Percentiles rank a stretch among this genome's conserved stretches.
phyloP scores from a whole-genome alignment of 2,113 vertebrate genomes.

The Suncus etruscus region DNA sequence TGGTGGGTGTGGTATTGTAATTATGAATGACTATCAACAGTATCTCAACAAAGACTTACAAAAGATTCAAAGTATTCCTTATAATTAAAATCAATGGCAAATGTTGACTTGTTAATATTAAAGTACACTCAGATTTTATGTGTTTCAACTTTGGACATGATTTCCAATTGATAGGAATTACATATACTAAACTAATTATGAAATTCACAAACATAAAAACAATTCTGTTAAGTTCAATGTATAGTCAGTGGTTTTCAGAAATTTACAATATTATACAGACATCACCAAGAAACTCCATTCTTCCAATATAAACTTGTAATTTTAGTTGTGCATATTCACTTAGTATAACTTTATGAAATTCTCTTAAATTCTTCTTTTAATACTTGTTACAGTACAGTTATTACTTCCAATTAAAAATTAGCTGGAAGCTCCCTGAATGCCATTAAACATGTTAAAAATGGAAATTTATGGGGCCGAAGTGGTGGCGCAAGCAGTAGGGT shows the following conservation, averaged over 20 bases:
- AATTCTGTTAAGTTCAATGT: not conserved
- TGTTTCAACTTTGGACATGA: slow-evolving; percentile 4
- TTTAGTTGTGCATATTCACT: not conserved
- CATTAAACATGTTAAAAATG: no score
- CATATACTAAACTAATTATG: not conserved
- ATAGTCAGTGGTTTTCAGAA: not conserved
- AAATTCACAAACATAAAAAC: slow-evolving; percentile 5
- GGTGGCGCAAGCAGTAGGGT: no score
- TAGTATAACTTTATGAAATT: no score
- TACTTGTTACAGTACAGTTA: not conserved
- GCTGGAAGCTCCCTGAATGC: not conserved
- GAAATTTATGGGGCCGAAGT: no score
- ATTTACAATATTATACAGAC: not conserved
- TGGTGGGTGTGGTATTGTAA: no score
- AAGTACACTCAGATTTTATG: not conserved
- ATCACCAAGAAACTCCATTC: not conserved
- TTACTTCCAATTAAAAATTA: slow-evolving; percentile 33
- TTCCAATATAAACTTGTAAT: not conserved
- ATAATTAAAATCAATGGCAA: slow-evolving; percentile 29
- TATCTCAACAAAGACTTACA: not conserved
- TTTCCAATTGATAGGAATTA: not conserved
- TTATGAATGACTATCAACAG: no score
- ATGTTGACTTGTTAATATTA: not conserved
- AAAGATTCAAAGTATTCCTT: slow-evolving; percentile 28
- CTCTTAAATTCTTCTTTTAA: not conserved